These are phyloP conservation scores for Hoplodrina ambigua DNA, from an alignment of 2,888 invertebrate genomes.

Conservation along the genomic window DNA sequence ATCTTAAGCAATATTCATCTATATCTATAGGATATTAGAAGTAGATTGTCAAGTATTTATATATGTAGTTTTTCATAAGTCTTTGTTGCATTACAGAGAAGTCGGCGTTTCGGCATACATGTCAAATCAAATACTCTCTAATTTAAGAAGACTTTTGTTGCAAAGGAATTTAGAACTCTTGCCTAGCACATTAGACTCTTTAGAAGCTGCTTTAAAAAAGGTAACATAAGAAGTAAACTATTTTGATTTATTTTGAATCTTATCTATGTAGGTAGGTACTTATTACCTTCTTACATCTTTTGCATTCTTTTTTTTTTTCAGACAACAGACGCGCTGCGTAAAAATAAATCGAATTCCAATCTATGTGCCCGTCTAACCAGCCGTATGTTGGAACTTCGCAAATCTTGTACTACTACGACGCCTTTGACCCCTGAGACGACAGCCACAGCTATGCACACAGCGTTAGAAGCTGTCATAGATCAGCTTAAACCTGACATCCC, in stretches of 20 bases:
- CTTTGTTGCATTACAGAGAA: constrained; percentile 74
- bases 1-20: neutral
- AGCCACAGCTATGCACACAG: constrained; percentile 84
- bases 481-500: constrained; percentile 85
- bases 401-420: constrained; percentile 82
- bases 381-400: constrained; percentile 82
- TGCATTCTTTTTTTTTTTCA: constrained; percentile 71
- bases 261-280: neutral
- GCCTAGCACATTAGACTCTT: constrained; percentile 93
- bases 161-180: constrained; percentile 94
- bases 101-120: constrained; percentile 79
- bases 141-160: constrained; percentile 91
- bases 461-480: constrained; percentile 83
- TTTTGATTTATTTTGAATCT: neutral
- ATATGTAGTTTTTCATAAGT: neutral
- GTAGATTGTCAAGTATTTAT: neutral
- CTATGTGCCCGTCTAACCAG: constrained; percentile 79
- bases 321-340: constrained; percentile 93
- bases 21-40: neutral
- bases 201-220: constrained; percentile 93
- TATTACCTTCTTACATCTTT: neutral
- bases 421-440: constrained; percentile 85
- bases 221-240: constrained; percentile 62
- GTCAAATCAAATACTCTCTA: constrained; percentile 83
- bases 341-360: constrained; percentile 89